Evolutionary conservation across 2,113 vertebrate species (phyloP), one percentile per base, ranked within the genome.

Genomic region (Microcebus tavaratra): DNA sequence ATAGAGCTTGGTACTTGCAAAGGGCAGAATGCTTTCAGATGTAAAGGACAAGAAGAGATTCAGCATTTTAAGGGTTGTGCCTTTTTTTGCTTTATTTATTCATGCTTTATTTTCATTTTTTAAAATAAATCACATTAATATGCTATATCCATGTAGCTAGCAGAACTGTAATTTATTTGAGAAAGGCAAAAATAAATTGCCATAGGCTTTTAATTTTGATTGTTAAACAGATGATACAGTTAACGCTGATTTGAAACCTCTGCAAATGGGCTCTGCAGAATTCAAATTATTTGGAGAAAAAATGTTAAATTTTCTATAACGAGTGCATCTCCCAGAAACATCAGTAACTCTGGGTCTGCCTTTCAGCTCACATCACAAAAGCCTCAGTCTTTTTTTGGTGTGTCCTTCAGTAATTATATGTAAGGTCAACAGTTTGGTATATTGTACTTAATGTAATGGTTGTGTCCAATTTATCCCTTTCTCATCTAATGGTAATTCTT

Each of bases 401-500:
- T 86, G 93, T 75, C 94, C 94, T 97, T 96, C 67, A 85, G 50
- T 92, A 87, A 89, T 34, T 42, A 73, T 73, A 95, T 70, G 4
- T 72, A 96, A 98, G 91, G 94, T 97, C 88, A 97, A 96, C 63
- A 98, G 57, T 93, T 91, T 88, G 34, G 86, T 79, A 91, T 93
- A 95, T 95, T 96, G 94, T 34, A 82, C 14, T 96, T 91, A 98
- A 94, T 94, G 83, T 95, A 95, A 95, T 94, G 84, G 68, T 94
- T 88, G 90, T 94, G 88, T 95, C 80, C 81, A 70, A 94, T 97
- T 95, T 93, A 94, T 96, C 83, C 61, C 85, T 96, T 97, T 94
- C 90, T 97, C 95, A 96, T 89, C 63, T 95, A 96, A 96, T 94
- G 93, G 79, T 97, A 95, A 97, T 96, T 96, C 89, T 94, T 96